phyloP scores from a whole-genome alignment of 2,113 vertebrate genomes.

The Phaetusa simplex region DNA sequence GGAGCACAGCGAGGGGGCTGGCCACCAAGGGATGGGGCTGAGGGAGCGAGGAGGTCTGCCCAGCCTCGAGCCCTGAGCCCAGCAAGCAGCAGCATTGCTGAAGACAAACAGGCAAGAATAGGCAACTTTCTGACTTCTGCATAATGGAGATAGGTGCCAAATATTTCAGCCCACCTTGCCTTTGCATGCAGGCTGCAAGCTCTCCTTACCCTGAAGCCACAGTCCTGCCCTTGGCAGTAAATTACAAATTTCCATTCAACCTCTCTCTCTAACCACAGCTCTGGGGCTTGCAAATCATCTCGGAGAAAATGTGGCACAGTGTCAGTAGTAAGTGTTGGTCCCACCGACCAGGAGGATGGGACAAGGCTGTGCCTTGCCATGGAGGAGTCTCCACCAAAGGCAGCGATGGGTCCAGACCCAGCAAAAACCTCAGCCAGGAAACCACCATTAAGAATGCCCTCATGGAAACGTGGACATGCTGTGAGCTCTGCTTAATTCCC shows the following conservation, averaged over 20 bases:
- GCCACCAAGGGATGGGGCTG: background rate
- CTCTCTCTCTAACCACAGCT: background rate
- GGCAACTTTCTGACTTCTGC: background rate
- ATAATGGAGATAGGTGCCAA: background rate
- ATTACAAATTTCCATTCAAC: background rate
- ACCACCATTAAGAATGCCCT: background rate
- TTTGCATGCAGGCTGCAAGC: background rate
- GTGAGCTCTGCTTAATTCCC: background rate
- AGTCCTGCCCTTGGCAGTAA: background rate
- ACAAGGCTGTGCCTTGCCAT: background rate
- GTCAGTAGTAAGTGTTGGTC: background rate
- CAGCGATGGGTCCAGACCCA: background rate
- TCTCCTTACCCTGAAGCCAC: background rate
- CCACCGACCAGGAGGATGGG: background rate
- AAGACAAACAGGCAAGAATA: background rate
- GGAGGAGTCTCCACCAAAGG: background rate
- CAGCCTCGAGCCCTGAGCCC: background rate
- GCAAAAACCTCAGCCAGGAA: background rate
- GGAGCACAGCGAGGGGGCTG: background rate
- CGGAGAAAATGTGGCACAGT: rapidly evolving
- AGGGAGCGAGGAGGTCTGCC: background rate
- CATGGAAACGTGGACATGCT: background rate
- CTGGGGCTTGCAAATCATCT: background rate
- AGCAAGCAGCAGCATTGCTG: background rate
- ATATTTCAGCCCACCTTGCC: background rate